Percentiles rank a stretch among this genome's conserved stretches.
phyloP scores from a whole-genome alignment of 2,888 invertebrate species.

The Ophraella communa region DNA sequence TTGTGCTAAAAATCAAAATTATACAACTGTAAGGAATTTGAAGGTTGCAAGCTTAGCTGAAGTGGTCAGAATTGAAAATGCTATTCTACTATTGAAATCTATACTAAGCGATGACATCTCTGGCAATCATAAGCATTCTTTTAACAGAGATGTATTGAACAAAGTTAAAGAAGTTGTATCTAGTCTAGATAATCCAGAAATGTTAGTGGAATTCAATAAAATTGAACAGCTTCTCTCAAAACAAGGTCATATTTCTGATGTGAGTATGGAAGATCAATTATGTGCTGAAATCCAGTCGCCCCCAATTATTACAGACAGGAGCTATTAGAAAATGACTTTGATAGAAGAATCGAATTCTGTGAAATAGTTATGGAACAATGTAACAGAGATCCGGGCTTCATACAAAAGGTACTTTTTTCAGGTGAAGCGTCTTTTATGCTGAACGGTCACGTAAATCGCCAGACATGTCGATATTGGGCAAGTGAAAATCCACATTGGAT shows the following conservation, averaged over 20 bases:
- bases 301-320: constrained; percentile 35
- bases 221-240: constrained; percentile 65
- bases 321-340: too few species aligned
- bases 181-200: constrained; percentile 62
- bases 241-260: constrained; percentile 60
- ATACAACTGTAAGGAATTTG: constrained; percentile 73
- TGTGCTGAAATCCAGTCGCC: constrained; percentile 50
- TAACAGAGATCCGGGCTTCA: too few species aligned
- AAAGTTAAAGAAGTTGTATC: constrained; percentile 62
- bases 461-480: too few species aligned
- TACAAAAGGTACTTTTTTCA: too few species aligned
- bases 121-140: constrained; percentile 62
- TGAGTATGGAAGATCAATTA: constrained; percentile 56
- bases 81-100: constrained; percentile 65
- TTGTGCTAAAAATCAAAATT: constrained; percentile 63
- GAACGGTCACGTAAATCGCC: too few species aligned
- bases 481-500: too few species aligned
- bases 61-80: constrained; percentile 70
- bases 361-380: too few species aligned
- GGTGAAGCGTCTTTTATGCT: too few species aligned
- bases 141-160: constrained; percentile 69
- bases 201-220: constrained; percentile 64
- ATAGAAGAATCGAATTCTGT: too few species aligned
- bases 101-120: constrained; percentile 67
- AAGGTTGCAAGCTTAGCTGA: constrained; percentile 68